Evolutionary conservation across 1,140 invertebrate species (phyloP), one percentile per base, ranked within the genome.

Genomic region (Dinoponera quadriceps): DNA sequence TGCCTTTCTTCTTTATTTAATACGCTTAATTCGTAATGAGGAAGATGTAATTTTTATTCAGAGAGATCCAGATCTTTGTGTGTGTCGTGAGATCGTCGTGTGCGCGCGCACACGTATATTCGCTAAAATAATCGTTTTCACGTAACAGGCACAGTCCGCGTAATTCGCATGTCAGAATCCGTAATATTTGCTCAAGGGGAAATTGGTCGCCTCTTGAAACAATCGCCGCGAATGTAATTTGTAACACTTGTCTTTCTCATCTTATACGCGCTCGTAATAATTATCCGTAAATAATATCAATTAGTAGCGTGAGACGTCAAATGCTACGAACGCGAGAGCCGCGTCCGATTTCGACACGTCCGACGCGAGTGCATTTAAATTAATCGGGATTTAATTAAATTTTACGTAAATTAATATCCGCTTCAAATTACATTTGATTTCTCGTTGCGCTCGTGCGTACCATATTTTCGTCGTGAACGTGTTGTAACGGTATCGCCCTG

Each of bases 301-400:
- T 71, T 80, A 80, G 25, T 44, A 18, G 13, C 57, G 25, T 38
- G 69, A 57, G 62, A 29, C 59, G 55, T 81, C 3, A 65, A 81
- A 65, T 84, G 22, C 77, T 82, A 4, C 51, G n/a, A n/a, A 9
- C 22, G 14, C 38, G 38, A 27, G 13, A 18, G 14, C n/a, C 27
- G 63, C 38, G 38, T 49, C 27, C 25, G 2, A 33, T 57, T 66
- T 18, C 25, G 38, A 29, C 73, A 38, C 27, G 44, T 18, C 18
- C 22, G 33, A 60, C 16, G n/a, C 62, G 33, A 18, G 51, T 18
- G 38, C 44, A 66, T 48, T 69, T 80, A 71, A 69, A 80, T 80
- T 80, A 80, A 80, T 69, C 75, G 14, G 69, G 14, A 71, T 80
- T 80, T 69, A 80, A 80, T 80, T 80, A 80, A 80, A 71, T 80